Conservation (phyloP, 2,888 invertebrate species). For the Siphlonurus alternatus region DNA sequence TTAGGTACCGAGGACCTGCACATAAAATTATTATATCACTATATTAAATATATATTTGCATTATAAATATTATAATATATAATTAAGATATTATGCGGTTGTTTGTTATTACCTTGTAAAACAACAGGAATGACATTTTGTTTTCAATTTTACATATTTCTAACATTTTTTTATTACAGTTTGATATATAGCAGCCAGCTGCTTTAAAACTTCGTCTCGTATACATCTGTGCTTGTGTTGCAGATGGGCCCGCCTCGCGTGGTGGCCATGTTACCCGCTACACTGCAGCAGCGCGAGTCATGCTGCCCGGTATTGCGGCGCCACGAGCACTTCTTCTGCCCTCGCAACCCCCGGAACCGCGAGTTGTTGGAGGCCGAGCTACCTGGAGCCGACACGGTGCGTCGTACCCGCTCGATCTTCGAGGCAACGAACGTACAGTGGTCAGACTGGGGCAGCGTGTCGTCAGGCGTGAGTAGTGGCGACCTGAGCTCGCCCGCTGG, state of each 20-base stretch:
- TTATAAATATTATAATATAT: too few relatives aligned
- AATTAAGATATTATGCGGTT: too few relatives aligned
- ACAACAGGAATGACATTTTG: too few relatives aligned
- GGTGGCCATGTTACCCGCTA: neutral
- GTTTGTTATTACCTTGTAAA: too few relatives aligned
- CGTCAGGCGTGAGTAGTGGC: neutral
- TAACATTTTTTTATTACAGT: too few relatives aligned
- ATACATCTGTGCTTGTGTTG: too few relatives aligned
- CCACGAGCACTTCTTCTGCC: neutral
- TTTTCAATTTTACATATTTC: too few relatives aligned
- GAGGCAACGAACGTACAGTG: neutral
- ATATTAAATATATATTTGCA: too few relatives aligned
- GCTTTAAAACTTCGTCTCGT: too few relatives aligned
- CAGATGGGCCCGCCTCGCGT: neutral
- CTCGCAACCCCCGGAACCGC: neutral
- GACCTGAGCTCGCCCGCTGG: neutral
- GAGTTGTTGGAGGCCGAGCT: neutral
- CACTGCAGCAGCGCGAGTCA: neutral
- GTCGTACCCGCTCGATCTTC: neutral
- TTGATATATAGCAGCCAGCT: too few relatives aligned
- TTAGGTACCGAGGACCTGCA: too few relatives aligned
- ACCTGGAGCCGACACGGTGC: neutral
- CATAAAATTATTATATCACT: too few relatives aligned
- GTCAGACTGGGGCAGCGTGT: neutral
- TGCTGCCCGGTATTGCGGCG: neutral